Conservation (phyloP, 1,140 invertebrate species). For the Drosophila erecta region DNA sequence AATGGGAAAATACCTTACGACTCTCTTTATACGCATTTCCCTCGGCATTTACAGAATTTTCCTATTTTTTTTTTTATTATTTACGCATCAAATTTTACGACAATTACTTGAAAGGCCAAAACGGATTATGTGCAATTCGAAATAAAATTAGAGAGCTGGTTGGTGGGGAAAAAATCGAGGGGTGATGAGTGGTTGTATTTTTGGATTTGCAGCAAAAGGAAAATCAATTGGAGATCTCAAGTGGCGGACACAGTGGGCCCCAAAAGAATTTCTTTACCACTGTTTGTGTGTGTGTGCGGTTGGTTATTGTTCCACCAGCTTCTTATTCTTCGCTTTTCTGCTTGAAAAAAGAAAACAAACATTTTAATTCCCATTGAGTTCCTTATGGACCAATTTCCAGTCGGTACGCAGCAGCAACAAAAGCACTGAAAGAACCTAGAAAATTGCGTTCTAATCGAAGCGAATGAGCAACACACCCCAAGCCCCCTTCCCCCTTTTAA, state of each 20-base stretch:
- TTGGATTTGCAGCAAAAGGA: background rate
- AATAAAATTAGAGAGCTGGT: constrained; percentile 70
- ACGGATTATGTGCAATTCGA: constrained; percentile 82
- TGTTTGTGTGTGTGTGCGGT: constrained; percentile 5
- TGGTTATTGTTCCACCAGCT: constrained; percentile 39
- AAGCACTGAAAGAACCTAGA: constrained; percentile 14
- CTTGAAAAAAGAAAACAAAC: constrained; percentile 59
- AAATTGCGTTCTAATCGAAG: constrained; percentile 79
- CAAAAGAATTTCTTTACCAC: constrained; percentile 26
- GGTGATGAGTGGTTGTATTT: constrained; percentile 30
- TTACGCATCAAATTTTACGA: constrained; percentile 80
- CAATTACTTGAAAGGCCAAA: constrained; percentile 66
- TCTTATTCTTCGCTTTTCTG: constrained; percentile 8
- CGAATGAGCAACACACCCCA: constrained; percentile 38
- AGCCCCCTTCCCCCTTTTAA: constrained; percentile 3
- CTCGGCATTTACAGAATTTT: constrained; percentile 60
- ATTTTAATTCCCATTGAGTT: constrained; percentile 81
- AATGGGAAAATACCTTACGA: background rate
- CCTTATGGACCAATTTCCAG: constrained; percentile 54
- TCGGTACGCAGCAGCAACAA: constrained; percentile 13
- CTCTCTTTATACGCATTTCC: background rate
- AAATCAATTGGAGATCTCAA: constrained; percentile 39
- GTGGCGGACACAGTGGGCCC: constrained; percentile 48
- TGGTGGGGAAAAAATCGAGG: constrained; percentile 22
- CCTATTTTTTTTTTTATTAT: constrained; percentile 41